Base-by-base conservation (phyloP, 2,113 vertebrate species). In the Astatotilapia flaviijosephi region DNA sequence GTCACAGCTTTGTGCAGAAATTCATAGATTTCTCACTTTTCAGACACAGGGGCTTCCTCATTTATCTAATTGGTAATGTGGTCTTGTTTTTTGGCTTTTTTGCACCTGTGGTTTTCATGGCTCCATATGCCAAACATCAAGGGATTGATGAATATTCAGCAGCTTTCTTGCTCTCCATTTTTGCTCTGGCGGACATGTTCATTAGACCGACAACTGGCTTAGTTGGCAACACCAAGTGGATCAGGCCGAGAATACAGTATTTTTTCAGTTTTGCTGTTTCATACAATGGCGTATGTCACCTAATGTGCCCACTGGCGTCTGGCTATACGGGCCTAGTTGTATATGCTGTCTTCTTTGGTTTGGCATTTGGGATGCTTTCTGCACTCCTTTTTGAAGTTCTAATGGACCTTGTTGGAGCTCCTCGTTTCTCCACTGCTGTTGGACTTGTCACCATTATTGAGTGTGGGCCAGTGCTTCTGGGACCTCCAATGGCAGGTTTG, bases 11-110 rank as follows among this genome's bases (percentile, higher is more conserved):
- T 54, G 19, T 94, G 62, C 87, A 94, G 4, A 94, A 89, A 73
- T 95, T 96, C 87, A 94, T 98, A 0, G 97, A 98, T 49, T 23
- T 97, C n/a, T 96, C 97, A 2, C 97, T 98, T 49, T 98, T 98
- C 86, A 97, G 93, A 89, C 97, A 97, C 91, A 89, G 97, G 82
- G 97, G 96, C 4, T 98, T 97, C 92, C 89, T 97, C 54, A 97
- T 97, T 93, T 98, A 98, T 89, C 94, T 98, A 14, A 55, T 94
- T 0, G 97, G 97, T 37, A 97, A 97, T 0, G 95, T 97, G 55
- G 80, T 98, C 11, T 96, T 97, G 96, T 97, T 98, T 88, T 96
- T 97, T 79, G 97, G 95, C 0, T 96, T 97, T 92, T 98, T 97
- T 45, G 96, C 97, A 2, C 97, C 97, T 7, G 96, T 98, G 6